Evolutionary conservation across 2,888 invertebrate genomes (phyloP), one percentile per base, ranked within the genome.

Genomic region (Drosophila nigricruria): DNA sequence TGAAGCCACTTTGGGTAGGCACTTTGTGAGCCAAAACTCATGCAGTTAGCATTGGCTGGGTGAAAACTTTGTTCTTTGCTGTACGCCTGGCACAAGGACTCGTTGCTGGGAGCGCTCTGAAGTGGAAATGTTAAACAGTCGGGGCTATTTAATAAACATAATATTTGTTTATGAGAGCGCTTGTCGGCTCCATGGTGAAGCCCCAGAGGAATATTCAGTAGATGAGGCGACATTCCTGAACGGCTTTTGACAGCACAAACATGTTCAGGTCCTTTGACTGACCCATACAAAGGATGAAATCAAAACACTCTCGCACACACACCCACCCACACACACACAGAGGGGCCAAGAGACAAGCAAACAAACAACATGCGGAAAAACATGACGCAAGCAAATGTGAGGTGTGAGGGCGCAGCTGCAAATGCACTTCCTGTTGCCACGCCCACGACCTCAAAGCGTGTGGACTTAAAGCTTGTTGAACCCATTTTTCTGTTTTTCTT

Each of bases 101-200:
- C 45, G 20, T 14, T 10, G n/a, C 71, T 36, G 38, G 9, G 20
- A 80, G 81, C 36, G 38, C 52, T 36, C 34, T 60, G 32, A 72
- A 73, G 67, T 73, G 82, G 53, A 70, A 73, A 73, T 76, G 81
- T 60, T 71, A 54, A 61, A 60, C 70, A 71, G 65, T 68, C 54
- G 69, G 61, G 70, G 74, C 71, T 70, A 85, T 84, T 84, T 80
- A 82, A 85, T 82, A 88, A 88, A 77, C 77, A 85, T 70, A 82
- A 85, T 68, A 82, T 82, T 86, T 77, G 68, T 73, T 67, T 70
- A 61, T 61, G 57, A 50, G 60, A 64, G 54, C 47, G 50, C n/a
- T 32, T 34, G 10, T 27, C 38, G 12, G 54, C 47, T 56, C 23
- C 36, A 42, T 10, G 43, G 6, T 23, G 50, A 18, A n/a, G 53